phyloP scores from a whole-genome alignment of 2,888 invertebrate species.

The Caenorhabditis sp. region DNA sequence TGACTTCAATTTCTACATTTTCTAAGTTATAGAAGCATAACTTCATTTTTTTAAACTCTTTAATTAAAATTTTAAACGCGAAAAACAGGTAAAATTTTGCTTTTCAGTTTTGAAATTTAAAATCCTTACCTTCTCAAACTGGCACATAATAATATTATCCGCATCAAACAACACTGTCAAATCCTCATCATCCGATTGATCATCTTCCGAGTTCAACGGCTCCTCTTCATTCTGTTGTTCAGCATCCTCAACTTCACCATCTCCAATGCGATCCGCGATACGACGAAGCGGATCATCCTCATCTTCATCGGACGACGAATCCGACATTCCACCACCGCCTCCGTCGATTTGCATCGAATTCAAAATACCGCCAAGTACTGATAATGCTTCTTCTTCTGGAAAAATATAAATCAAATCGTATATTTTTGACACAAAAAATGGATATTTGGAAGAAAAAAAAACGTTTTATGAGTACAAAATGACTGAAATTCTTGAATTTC shows the following conservation, averaged over 20 bases:
- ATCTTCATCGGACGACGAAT: conserved; percentile 59
- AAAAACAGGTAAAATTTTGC: no score
- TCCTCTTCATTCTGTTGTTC: conserved; percentile 61
- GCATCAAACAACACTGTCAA: conserved; percentile 95
- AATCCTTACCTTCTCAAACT: conserved; percentile 91
- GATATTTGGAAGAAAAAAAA: no score
- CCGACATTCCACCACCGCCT: conserved; percentile 61
- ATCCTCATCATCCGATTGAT: conserved; percentile 79
- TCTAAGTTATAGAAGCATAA: no score
- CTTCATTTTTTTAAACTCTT: no score
- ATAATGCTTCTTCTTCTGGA: conserved; percentile 38
- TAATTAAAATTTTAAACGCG: no score
- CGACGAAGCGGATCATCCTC: conserved; percentile 56
- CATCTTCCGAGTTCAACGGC: conserved; percentile 67
- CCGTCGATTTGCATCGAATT: conserved; percentile 56
- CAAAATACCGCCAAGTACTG: conserved; percentile 32
- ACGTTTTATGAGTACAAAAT: no score
- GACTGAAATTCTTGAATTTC: no score
- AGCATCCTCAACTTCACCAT: conserved; percentile 46
- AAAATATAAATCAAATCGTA: no score
- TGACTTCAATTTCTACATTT: no score
- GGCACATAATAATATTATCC: conserved; percentile 98
- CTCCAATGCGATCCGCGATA: conserved; percentile 53
- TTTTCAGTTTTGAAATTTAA: no score
- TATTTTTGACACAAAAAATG: background rate